phyloP scores from a whole-genome alignment of 2,113 vertebrate genomes.

The Platanista minor region DNA sequence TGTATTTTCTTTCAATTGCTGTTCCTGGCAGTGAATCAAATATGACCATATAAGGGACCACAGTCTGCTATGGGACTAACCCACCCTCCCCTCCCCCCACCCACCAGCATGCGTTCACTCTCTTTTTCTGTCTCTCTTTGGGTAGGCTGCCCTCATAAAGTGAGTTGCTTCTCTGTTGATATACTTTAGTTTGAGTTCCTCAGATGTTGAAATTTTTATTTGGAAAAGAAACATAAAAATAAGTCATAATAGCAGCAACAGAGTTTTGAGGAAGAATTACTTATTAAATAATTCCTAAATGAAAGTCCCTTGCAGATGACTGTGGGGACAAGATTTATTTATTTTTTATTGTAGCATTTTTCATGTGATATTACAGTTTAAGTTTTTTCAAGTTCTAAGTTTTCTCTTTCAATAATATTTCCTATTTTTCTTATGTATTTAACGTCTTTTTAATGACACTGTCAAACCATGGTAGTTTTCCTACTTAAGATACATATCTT shows the following conservation, averaged over 20 bases:
- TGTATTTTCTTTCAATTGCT: slow-evolving; percentile 66
- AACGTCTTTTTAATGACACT: neutral
- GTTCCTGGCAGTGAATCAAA: slow-evolving; percentile 65
- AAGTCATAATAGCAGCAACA: neutral
- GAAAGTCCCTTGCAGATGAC: neutral
- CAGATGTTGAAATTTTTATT: neutral
- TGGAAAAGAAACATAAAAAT: neutral
- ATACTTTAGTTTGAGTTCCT: rapidly evolving
- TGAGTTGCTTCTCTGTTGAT: neutral
- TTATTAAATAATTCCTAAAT: neutral
- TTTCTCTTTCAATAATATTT: neutral
- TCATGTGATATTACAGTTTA: neutral
- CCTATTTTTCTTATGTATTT: neutral
- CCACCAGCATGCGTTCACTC: neutral
- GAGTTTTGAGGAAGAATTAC: neutral
- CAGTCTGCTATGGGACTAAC: neutral
- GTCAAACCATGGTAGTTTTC: neutral
- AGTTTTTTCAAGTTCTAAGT: neutral
- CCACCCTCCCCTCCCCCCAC: neutral
- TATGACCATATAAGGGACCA: slow-evolving; percentile 63
- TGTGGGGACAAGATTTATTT: neutral
- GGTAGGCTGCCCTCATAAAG: neutral
- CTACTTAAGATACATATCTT: neutral
- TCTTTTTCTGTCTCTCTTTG: neutral
- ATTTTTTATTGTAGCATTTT: neutral